Percentiles rank a stretch among this genome's conserved stretches.
Evolutionary conservation across 2,113 vertebrate species (phyloP).

Genomic region (Xiphophorus hellerii): DNA sequence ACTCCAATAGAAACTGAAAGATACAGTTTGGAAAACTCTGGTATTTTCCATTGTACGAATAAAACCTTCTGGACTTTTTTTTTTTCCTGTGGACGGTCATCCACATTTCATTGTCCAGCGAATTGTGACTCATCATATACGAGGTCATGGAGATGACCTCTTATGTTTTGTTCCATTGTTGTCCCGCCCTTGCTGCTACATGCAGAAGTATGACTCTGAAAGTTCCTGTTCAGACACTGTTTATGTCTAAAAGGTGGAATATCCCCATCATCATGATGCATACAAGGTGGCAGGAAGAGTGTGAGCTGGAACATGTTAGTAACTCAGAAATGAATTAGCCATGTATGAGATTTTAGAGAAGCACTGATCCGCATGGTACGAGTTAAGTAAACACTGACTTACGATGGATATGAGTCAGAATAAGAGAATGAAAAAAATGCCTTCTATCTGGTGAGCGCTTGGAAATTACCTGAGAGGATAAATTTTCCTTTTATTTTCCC

Average conservation of each 20-base stretch:
- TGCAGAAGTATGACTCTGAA: slow-evolving; percentile 27
- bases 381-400: slow-evolving; percentile 4
- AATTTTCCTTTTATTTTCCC: neutral
- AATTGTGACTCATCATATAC: neutral
- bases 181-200: neutral
- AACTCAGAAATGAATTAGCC: slow-evolving; percentile 6
- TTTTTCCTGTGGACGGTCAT: neutral
- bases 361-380: slow-evolving; percentile 26
- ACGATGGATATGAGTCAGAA: no score
- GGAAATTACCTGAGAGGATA: neutral
- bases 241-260: slow-evolving; percentile 6
- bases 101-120: slow-evolving; percentile 3
- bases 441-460: neutral
- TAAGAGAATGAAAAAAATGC: no score
- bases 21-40: neutral
- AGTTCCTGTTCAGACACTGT: slow-evolving; percentile 57
- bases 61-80: neutral
- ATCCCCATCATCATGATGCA: neutral
- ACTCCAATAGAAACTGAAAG: slow-evolving; percentile 9
- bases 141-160: slow-evolving; percentile 32
- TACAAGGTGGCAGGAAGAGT: neutral
- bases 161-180: slow-evolving; percentile 12
- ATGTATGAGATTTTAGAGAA: slow-evolving; percentile 2
- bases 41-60: neutral
- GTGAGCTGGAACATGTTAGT: slow-evolving; percentile 13